Percentiles rank a stretch among this genome's conserved stretches.
phyloP scores from a whole-genome alignment of 2,797 vertebrate species.

The Esox lucius region DNA sequence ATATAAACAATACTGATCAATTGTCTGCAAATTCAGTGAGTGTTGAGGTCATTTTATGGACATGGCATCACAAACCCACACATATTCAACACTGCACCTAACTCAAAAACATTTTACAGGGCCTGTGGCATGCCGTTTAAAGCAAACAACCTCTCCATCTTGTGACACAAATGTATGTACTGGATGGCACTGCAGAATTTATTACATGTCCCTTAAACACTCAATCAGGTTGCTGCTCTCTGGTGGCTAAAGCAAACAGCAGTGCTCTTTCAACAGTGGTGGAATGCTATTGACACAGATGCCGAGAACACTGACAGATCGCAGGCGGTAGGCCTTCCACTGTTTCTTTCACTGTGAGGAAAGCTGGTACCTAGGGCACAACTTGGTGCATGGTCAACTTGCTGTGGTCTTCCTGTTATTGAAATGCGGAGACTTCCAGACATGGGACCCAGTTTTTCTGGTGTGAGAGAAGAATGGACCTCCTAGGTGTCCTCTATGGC shows the following conservation, averaged over 20 bases:
- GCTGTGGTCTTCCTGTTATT: constrained; percentile 64
- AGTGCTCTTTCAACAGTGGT: constrained; percentile 69
- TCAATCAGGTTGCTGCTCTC: constrained; percentile 68
- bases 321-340: constrained; percentile 62
- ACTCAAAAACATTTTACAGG: constrained; percentile 39
- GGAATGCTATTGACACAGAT: constrained; percentile 83
- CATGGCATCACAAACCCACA: constrained; percentile 63
- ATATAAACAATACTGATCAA: constrained; percentile 59
- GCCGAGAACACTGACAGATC: constrained; percentile 68
- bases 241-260: constrained; percentile 71
- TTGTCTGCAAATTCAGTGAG: constrained; percentile 50
- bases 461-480: constrained; percentile 26
- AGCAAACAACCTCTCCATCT: constrained; percentile 62
- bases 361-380: constrained; percentile 45
- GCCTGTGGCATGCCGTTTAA: constrained; percentile 51
- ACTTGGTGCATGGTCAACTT: constrained; percentile 52
- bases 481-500: constrained; percentile 11
- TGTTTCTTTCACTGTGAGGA: constrained; percentile 53
- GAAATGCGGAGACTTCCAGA: constrained; percentile 24
- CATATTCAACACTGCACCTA: constrained; percentile 28
- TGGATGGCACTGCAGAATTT: constrained; percentile 63
- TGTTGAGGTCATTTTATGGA: constrained; percentile 53
- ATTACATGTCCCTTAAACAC: constrained; percentile 67
- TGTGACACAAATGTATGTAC: constrained; percentile 58
- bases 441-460: constrained; percentile 25